These are phyloP conservation scores for Oscheius sp. DNA, from an alignment of 1,140 invertebrate species.

Conservation along the genomic window DNA sequence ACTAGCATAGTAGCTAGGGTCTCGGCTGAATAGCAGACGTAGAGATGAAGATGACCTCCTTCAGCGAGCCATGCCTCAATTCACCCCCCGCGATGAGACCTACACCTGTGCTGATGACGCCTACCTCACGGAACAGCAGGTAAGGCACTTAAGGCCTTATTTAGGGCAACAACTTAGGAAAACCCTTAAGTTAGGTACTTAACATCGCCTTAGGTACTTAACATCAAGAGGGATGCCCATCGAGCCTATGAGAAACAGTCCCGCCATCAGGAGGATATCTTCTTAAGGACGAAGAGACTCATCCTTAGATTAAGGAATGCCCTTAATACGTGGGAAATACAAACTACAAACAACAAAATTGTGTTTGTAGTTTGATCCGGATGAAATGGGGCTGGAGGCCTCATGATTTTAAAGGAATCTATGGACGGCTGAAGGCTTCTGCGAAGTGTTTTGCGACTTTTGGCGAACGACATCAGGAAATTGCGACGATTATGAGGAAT, in stretches of 20 bases:
- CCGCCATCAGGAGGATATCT: constrained; percentile 59
- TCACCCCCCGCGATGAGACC: constrained; percentile 14
- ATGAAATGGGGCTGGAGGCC: constrained; percentile 56
- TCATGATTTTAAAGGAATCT: constrained; percentile 51
- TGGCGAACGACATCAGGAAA: constrained; percentile 43
- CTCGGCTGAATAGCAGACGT: no score
- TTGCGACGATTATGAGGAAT: constrained; percentile 48
- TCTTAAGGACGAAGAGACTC: constrained; percentile 52
- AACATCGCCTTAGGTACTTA: no score
- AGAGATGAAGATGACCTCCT: neutral
- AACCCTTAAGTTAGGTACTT: neutral
- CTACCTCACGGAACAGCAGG: constrained; percentile 46
- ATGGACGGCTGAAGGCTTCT: constrained; percentile 43
- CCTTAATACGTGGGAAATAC: constrained; percentile 38
- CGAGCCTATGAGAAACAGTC: constrained; percentile 58
- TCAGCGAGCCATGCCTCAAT: neutral
- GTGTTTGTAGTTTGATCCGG: constrained; percentile 43
- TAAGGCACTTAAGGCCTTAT: no score
- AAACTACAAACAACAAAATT: neutral
- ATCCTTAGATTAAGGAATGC: constrained; percentile 47
- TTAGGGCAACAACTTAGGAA: no score
- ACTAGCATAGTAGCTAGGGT: no score
- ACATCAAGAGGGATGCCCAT: constrained; percentile 54
- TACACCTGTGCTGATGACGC: constrained; percentile 41
- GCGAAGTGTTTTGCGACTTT: constrained; percentile 50